Base-by-base conservation (phyloP, 2,888 invertebrate species). In the Leptarthrus brevirostris region DNA sequence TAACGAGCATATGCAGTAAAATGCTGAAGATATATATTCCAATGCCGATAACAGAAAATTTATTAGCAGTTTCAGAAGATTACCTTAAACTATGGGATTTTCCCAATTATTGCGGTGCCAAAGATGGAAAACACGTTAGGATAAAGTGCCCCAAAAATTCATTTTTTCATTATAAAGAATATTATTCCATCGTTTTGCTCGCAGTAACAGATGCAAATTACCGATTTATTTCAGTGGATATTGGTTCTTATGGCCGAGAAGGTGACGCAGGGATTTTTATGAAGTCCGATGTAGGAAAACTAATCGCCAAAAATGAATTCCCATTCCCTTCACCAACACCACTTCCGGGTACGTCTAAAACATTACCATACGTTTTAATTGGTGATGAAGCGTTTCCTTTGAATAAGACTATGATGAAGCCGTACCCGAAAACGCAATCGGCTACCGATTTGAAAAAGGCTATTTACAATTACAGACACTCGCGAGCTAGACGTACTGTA, bases 171-270 rank as follows among this genome's bases (percentile, higher is more conserved):
- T 80, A 81, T 58, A 81, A 81, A 74, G 78, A 71, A 26, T 71
- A 47, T 54, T 34, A 58, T 58, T 54, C 70, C 66, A 77, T 81
- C 54, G 78, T 81, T 54, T 71, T 82, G 52, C 73, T 81, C 76
- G 81, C 80, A 16, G 53, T 80, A 20, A 80, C 77, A 54, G 79
- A 81, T 78, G 79, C 80, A 22, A 76, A 81, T 36, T 80, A 78
- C 56, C 66, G 24, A 20, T 74, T 74, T 70, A 49, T 52, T 26
- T 4, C n/a, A 14, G 44, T 44, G 12, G 44, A 1, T 14, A 14
- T 44, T 10, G 44, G 1, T 44, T 44, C 44, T 14, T 44, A 44
- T 44, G 44, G 44, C 4, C 44, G 44, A 0, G 44, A 14, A 44
- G 44, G 1, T 14, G 44, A 44, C 16, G 12, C 2, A 12, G 44